Base-by-base conservation (phyloP, 2,888 invertebrate species). In the Cremastinae sp. region DNA sequence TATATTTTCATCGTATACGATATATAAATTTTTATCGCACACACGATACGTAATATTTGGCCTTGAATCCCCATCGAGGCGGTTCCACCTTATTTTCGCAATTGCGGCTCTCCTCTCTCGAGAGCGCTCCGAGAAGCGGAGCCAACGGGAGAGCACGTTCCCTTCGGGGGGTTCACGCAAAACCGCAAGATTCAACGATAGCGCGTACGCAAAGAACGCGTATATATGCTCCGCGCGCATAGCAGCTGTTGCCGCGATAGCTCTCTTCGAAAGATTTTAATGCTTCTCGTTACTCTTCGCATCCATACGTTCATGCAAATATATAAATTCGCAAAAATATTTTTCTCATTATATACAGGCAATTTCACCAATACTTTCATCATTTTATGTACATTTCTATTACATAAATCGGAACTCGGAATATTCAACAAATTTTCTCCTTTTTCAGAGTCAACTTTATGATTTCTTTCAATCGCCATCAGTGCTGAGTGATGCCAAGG, bases 241-340 rank as follows among this genome's bases (percentile, higher is more conserved):
- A 83, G 86, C 89, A 89, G 88, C 89, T 89, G 89, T 89, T 87
- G 84, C 85, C 81, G 83, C 84, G 88, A 88, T 89, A 88, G 84
- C 83, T 47, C 74, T 59, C 68, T 43, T 49, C 59, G 56, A 51
- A 75, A 78, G 78, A 64, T 69, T 81, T 81, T 81, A 78, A 81
- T 79, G 79, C 74, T 80, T 70, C 69, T 72, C 76, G 68, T 68
- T 55, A 51, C 55, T 51, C 43, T 74, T 69, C 62, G 70, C 58
- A 35, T n/a, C n/a, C 58, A 58, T 55, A 28, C 49, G n/a, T 39
- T 10, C 20, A 2, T 5, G 7, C 8, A 22, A 39, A 39, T 39
- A 47, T n/a, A 47, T 51, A 28, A 41, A 43, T 53, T 8, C 12
- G 12, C 41, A 8, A 41, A 2, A 8, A 41, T 41, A 9, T 41